Conservation (phyloP, 2,797 vertebrate genomes). For the Chiloscyllium punctatum region DNA sequence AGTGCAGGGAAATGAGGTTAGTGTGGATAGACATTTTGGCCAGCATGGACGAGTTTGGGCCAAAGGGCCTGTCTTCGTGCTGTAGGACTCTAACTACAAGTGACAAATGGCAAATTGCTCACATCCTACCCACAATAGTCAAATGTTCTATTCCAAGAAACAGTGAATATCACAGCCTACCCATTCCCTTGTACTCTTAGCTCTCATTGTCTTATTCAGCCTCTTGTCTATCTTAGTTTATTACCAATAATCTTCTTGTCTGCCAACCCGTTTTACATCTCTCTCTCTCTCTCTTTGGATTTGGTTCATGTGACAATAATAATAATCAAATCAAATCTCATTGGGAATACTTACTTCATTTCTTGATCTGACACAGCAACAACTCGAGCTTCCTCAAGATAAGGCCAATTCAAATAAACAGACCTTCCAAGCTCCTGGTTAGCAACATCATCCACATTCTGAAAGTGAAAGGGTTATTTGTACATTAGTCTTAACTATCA, state of each 20-base stretch:
- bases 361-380: conserved; percentile 85
- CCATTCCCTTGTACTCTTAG: too few species aligned
- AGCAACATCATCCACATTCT: conserved; percentile 73
- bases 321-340: background rate
- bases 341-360: conserved; percentile 69
- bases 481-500: background rate
- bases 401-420: conserved; percentile 94
- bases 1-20: too few species aligned
- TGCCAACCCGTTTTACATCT: too few species aligned
- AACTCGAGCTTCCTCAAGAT: conserved; percentile 90
- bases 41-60: too few species aligned
- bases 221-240: too few species aligned
- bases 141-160: background rate
- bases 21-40: too few species aligned
- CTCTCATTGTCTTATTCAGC: too few species aligned
- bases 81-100: background rate
- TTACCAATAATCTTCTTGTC: too few species aligned
- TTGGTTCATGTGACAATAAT: too few species aligned
- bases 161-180: too few species aligned
- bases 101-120: background rate
- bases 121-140: background rate
- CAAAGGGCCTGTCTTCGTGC: too few species aligned
- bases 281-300: too few species aligned
- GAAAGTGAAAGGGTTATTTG: conserved; percentile 40
- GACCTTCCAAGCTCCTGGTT: conserved; percentile 68